Base-by-base conservation (phyloP, 2,888 invertebrate species). In the Amblyjoppa proteus region DNA sequence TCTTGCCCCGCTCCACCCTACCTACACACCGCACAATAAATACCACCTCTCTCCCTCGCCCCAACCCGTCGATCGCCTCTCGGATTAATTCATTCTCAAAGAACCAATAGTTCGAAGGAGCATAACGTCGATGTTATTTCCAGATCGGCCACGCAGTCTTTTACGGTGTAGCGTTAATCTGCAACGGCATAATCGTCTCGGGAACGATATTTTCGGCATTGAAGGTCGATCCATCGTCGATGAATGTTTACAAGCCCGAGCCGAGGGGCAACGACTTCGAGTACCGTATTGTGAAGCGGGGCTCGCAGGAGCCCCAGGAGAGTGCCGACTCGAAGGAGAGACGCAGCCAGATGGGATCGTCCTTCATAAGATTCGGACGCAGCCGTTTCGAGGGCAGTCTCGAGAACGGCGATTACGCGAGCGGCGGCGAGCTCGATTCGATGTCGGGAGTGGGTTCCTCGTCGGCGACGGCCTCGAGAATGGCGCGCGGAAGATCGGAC, bases 271-370 rank as follows among this genome's bases (percentile, higher is more conserved):
- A 89, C 34, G 91, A 91, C 11, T 89, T 92, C 28, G 93, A 93
- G 49, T 93, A 92, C 81, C 88, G 90, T 3, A 68, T 92, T 70
- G 92, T 92, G 64, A 90, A 92, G 11, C 84, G 90, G 51, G 88
- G 80, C 20, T 66, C 85, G 78, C 88, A 41, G 86, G 90, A 81
- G 6, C 86, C 78, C 1, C 90, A 90, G 11, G 90, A 91, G 28
- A 83, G 68, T 61, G 84, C 88, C 0, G 93, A 93, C 45, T 90
- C 91, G 0, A 92, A 92, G 51, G 93, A 93, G 68, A 90, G 92
- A 45, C 90, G 91, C 7, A 91, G 92, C 82, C 90, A 88, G 81
- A 88, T 89, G 85, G 93, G 92, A 3, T 90, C 92, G 7, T 91
- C 91, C 3, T 93, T 93, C 88, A 91, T 93, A 64, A 88, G 91